Evolutionary conservation across 2,797 vertebrate genomes (phyloP).

Genomic region (Atherinosoma microstoma): DNA sequence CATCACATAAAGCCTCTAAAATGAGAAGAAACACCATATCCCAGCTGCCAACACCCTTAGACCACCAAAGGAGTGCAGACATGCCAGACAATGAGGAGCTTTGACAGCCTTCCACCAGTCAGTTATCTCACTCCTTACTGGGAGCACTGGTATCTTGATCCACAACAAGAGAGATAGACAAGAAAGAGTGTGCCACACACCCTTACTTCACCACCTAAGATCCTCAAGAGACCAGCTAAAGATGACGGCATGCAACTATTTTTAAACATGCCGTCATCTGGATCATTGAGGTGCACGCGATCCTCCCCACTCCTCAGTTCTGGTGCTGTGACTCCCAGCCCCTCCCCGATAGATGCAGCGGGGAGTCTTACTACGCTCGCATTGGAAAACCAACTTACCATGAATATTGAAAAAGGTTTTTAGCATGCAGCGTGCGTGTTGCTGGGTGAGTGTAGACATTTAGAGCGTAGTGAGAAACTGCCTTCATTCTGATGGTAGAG

Average conservation of each 20-base stretch:
- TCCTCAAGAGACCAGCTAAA: slow-evolving; percentile 48
- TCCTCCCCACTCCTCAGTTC: slow-evolving; percentile 1
- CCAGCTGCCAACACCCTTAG: background rate
- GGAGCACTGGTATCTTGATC: slow-evolving; percentile 67
- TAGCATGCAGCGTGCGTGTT: slow-evolving; percentile 50
- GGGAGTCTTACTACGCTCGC: slow-evolving; percentile 47
- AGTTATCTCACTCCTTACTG: slow-evolving; percentile 57
- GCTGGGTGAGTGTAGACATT: slow-evolving; percentile 40
- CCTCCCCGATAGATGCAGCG: slow-evolving; percentile 45
- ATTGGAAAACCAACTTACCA: slow-evolving; percentile 56
- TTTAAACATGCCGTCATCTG: slow-evolving; percentile 79
- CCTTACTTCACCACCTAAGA: slow-evolving; percentile 31
- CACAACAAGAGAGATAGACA: slow-evolving; percentile 42
- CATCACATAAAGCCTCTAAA: background rate
- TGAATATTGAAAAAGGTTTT: slow-evolving; percentile 75
- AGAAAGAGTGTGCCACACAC: slow-evolving; percentile 34
- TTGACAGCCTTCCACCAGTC: slow-evolving; percentile 49
- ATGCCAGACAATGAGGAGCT: slow-evolving; percentile 29
- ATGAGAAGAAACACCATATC: slow-evolving; percentile 15
- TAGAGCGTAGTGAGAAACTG: slow-evolving; percentile 15
- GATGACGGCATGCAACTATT: slow-evolving; percentile 78
- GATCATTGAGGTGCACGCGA: slow-evolving; percentile 35
- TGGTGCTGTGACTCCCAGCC: slow-evolving; percentile 34
- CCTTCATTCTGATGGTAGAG: slow-evolving; percentile 26
- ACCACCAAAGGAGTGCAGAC: slow-evolving; percentile 42